Conservation (phyloP, 2,113 vertebrate species). For the Ptilorrhoa leucosticta region DNA sequence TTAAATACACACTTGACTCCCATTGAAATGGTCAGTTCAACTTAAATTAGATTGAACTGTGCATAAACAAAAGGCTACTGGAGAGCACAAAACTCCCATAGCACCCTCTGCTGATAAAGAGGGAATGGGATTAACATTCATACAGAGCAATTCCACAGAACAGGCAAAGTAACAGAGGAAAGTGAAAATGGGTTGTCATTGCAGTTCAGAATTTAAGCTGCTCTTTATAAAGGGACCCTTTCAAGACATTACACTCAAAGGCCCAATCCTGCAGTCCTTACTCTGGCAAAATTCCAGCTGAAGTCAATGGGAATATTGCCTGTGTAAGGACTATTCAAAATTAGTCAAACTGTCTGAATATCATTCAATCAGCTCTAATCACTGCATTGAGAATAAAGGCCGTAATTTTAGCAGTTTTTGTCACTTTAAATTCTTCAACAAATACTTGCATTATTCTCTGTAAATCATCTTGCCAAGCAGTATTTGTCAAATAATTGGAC, state of each 20-base stretch:
- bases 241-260: constrained; percentile 55
- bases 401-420: constrained; percentile 60
- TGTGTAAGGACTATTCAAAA: constrained; percentile 62
- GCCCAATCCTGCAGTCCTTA: constrained; percentile 30
- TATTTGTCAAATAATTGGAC: constrained; percentile 64
- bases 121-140: constrained; percentile 52
- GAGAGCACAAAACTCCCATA: constrained; percentile 62
- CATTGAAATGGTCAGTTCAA: constrained; percentile 63
- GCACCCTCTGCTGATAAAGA: constrained; percentile 70
- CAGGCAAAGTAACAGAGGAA: constrained; percentile 20
- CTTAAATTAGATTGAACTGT: constrained; percentile 64
- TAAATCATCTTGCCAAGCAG: constrained; percentile 62
- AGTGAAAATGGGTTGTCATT: constrained; percentile 49
- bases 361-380: constrained; percentile 68
- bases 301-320: constrained; percentile 65
- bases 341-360: constrained; percentile 63
- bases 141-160: constrained; percentile 31
- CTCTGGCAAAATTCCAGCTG: constrained; percentile 57
- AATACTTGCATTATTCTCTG: constrained; percentile 60
- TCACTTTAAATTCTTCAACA: constrained; percentile 63
- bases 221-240: constrained; percentile 48
- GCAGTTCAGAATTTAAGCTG: constrained; percentile 50
- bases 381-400: constrained; percentile 60
- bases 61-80: constrained; percentile 51
- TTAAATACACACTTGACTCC: constrained; percentile 62